Conservation (phyloP, 2,797 vertebrate species). For the Malacoraja senta region DNA sequence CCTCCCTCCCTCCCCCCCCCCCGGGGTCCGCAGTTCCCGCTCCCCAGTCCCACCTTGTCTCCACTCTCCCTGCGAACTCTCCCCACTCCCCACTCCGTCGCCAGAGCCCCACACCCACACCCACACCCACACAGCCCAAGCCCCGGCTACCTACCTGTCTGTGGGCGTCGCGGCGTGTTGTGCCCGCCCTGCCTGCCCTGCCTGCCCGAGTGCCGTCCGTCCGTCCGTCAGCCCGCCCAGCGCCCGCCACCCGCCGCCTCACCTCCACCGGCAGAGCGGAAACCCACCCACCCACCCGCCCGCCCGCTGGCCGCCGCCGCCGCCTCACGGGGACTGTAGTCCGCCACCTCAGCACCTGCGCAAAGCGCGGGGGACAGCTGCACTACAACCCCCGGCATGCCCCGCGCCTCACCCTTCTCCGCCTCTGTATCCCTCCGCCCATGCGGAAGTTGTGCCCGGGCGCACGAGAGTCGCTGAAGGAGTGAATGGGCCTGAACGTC, state of each 20-base stretch:
- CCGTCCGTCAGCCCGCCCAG: background rate
- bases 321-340: conserved; percentile 9
- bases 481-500: background rate
- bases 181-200: background rate
- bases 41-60: too few relatives aligned
- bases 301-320: background rate
- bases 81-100: too few relatives aligned
- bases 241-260: background rate
- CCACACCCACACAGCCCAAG: too few relatives aligned
- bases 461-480: background rate
- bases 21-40: background rate
- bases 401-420: background rate
- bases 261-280: background rate
- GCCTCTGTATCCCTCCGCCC: background rate
- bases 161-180: background rate
- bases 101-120: background rate
- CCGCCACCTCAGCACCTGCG: background rate
- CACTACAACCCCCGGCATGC: background rate
- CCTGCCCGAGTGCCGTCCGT: too few relatives aligned
- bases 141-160: background rate
- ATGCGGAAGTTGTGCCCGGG: background rate
- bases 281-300: background rate
- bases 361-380: rapidly evolving
- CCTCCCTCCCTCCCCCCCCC: background rate
- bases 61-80: too few relatives aligned